Evolutionary conservation across 2,113 vertebrate genomes (phyloP).

Genomic region (Nannospalax galili): DNA sequence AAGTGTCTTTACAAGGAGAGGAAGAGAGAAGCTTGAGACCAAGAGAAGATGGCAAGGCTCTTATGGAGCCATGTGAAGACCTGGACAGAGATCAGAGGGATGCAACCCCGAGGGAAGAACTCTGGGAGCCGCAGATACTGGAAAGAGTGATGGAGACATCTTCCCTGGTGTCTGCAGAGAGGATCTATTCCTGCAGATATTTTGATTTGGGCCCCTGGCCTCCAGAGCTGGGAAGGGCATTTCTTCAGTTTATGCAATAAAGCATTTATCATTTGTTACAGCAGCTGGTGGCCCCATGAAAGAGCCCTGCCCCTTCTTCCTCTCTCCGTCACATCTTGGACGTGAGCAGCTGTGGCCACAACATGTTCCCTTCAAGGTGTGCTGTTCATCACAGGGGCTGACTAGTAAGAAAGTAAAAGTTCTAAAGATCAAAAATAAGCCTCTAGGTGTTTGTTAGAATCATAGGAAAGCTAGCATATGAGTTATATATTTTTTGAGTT

Average conservation of each 20-base stretch:
- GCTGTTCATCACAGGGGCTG: neutral
- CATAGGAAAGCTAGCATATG: neutral
- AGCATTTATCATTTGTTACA: neutral
- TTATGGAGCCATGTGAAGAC: neutral
- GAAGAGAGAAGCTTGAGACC: neutral
- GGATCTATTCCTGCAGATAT: rapidly evolving
- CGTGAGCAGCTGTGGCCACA: too few species aligned
- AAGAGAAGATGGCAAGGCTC: neutral
- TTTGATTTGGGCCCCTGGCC: neutral
- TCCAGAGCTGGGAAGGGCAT: neutral
- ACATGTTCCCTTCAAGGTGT: neutral
- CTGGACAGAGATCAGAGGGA: neutral
- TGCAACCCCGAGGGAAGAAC: neutral
- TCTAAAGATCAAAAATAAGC: neutral
- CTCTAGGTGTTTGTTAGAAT: neutral
- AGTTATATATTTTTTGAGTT: too few species aligned
- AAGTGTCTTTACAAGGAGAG: neutral
- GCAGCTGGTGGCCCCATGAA: too few species aligned
- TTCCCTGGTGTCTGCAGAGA: neutral
- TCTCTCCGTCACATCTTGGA: neutral
- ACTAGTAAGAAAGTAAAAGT: neutral
- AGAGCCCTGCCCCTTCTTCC: neutral
- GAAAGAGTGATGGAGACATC: neutral
- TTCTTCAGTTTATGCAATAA: neutral
- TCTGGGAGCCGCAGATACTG: neutral